Evolutionary conservation across 2,113 vertebrate genomes (phyloP).

Genomic region (Amazona guildingii): DNA sequence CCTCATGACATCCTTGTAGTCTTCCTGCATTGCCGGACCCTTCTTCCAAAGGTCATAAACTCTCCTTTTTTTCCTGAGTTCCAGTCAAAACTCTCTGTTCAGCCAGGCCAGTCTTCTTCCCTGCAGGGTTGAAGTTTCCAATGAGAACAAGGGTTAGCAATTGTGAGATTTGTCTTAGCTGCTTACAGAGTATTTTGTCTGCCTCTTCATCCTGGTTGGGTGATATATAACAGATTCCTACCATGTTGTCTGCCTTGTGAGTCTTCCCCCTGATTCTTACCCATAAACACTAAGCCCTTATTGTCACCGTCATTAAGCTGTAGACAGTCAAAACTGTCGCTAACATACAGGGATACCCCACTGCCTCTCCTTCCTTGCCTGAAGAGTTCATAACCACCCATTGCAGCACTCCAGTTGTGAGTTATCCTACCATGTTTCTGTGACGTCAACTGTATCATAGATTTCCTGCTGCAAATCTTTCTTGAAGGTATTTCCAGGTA

Average conservation of each 20-base stretch:
- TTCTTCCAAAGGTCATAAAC: neutral
- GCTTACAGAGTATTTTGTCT: neutral
- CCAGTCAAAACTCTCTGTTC: neutral
- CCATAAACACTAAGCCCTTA: neutral
- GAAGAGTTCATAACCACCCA: neutral
- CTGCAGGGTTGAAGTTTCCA: neutral
- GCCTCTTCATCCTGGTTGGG: neutral
- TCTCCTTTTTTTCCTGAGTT: neutral
- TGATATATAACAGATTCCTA: neutral
- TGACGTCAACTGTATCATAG: neutral
- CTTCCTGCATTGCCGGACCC: neutral
- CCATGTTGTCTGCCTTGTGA: neutral
- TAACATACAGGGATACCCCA: neutral
- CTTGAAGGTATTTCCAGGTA: neutral
- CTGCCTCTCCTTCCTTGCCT: neutral
- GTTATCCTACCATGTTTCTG: too few species aligned
- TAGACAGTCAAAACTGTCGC: neutral
- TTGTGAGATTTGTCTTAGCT: neutral
- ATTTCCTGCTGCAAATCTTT: neutral
- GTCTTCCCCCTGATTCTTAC: neutral
- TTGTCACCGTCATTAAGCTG: neutral
- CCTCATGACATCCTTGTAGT: neutral
- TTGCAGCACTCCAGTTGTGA: neutral
- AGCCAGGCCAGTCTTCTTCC: neutral
- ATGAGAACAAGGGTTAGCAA: neutral